phyloP scores from a whole-genome alignment of 2,797 vertebrate genomes.

The Parauchenoglanis punctatus region DNA sequence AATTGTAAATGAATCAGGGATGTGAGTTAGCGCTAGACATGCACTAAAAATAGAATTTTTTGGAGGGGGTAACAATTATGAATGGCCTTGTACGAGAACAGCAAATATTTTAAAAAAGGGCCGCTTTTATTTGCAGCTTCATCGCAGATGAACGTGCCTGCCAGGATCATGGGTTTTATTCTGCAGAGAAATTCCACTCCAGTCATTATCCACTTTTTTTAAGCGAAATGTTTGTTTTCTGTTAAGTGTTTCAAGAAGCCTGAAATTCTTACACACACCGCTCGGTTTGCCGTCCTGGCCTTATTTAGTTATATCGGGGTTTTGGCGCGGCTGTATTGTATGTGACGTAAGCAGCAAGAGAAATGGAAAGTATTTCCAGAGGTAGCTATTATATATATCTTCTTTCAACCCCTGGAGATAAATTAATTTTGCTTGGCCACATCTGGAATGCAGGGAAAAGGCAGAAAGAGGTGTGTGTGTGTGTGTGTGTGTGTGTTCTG shows the following conservation, averaged over 20 bases:
- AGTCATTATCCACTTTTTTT: constrained; percentile 1
- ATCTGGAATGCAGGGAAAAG: constrained; percentile 46
- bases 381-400: constrained; percentile 42
- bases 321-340: constrained; percentile 31
- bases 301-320: constrained; percentile 41
- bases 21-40: neutral
- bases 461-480: neutral
- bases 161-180: neutral
- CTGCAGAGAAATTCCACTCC: constrained; percentile 1
- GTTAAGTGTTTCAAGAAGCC: constrained; percentile 25
- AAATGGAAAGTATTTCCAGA: constrained; percentile 35
- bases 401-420: constrained; percentile 53
- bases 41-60: no score
- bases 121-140: no score
- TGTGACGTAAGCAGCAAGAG: constrained; percentile 27
- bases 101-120: neutral
- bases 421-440: constrained; percentile 48
- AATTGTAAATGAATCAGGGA: neutral
- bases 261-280: neutral
- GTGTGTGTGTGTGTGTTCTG: constrained; percentile 10
- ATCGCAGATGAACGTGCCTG: neutral
- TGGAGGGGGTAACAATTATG: neutral
- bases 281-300: neutral
- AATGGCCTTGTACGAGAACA: neutral
- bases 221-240: neutral